Evolutionary conservation across 2,113 vertebrate species (phyloP).

Genomic region (Oryzias melastigma): DNA sequence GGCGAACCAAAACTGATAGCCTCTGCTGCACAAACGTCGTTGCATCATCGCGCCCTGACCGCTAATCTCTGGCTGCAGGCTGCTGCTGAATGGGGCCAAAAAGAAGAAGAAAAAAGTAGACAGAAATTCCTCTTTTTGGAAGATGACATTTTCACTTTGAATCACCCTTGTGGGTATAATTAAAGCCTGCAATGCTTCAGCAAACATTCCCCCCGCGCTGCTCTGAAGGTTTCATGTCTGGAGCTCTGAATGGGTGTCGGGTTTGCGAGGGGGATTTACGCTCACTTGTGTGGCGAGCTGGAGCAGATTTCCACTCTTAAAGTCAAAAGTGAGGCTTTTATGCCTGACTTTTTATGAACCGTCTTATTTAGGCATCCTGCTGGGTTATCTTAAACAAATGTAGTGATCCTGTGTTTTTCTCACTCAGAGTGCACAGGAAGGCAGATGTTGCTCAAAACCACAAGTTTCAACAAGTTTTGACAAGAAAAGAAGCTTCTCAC

Average conservation of each 20-base stretch:
- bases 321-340: conserved; percentile 1
- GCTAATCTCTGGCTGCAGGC: conserved; percentile 53
- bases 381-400: not conserved
- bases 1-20: conserved; percentile 45
- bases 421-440: conserved; percentile 1
- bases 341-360: not conserved
- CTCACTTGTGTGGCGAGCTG: conserved; percentile 17
- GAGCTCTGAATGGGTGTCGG: conserved; percentile 13
- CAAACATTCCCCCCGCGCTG: conserved; percentile 31
- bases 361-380: conserved; percentile 24
- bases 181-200: conserved; percentile 19
- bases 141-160: conserved; percentile 41
- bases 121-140: conserved; percentile 30
- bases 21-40: conserved; percentile 54
- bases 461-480: conserved; percentile 55
- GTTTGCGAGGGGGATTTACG: conserved; percentile 48
- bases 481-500: conserved; percentile 52
- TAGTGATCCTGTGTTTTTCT: not conserved
- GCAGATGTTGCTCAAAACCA: conserved; percentile 11
- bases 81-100: conserved; percentile 18
- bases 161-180: conserved; percentile 36
- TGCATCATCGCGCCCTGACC: conserved; percentile 67
- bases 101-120: conserved; percentile 3
- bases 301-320: conserved; percentile 14
- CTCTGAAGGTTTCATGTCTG: conserved; percentile 34